Conservation (phyloP, 2,797 vertebrate genomes). For the Tiaroga cobitis region DNA sequence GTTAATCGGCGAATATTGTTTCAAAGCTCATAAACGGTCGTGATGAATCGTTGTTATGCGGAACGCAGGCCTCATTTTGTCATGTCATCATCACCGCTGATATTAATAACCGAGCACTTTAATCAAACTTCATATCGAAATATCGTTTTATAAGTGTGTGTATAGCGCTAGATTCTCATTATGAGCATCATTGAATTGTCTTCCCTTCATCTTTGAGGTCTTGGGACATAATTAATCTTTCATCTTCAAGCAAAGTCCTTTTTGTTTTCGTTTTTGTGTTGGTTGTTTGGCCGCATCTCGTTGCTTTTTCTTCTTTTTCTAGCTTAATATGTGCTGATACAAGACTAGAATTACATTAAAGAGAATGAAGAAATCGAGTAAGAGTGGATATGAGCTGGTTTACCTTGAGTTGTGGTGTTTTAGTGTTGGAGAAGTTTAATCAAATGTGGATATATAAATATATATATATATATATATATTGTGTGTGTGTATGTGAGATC, state of each 20-base stretch:
- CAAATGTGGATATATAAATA: background rate
- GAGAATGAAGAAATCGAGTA: background rate
- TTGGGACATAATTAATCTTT: background rate
- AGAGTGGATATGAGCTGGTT: background rate
- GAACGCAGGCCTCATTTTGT: constrained; percentile 26
- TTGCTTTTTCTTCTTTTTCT: constrained; percentile 2
- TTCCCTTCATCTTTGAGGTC: accelerated
- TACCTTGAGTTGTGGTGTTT: background rate
- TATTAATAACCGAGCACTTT: constrained; percentile 34
- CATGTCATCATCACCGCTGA: constrained; percentile 14
- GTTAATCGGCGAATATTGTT: constrained; percentile 10
- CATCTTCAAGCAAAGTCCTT: constrained; percentile 21
- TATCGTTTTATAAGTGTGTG: background rate
- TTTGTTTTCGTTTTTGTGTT: constrained; percentile 56
- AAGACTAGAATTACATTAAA: background rate
- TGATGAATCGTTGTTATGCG: constrained; percentile 28
- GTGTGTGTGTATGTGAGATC: constrained; percentile 19
- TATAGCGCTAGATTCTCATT: background rate
- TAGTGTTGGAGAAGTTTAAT: constrained; percentile 1
- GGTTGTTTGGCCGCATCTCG: constrained; percentile 23
- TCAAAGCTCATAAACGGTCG: background rate
- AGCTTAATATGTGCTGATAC: background rate
- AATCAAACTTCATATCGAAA: constrained; percentile 30
- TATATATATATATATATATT: background rate
- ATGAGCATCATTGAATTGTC: background rate